Conservation (phyloP, 2,113 vertebrate genomes). For the Parotia lawesii region DNA sequence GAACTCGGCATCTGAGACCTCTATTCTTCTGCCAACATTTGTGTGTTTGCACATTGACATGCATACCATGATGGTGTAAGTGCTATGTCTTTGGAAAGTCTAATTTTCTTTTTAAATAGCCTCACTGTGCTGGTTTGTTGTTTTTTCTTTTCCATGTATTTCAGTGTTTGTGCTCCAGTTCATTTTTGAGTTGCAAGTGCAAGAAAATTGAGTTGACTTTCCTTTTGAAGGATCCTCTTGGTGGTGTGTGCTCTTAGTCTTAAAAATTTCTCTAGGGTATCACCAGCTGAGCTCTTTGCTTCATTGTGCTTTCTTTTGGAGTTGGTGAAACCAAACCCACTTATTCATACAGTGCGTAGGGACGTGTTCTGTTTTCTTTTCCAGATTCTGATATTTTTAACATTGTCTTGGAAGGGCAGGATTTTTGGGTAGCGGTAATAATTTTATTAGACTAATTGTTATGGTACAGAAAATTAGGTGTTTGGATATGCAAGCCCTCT, state of each 20-base stretch:
- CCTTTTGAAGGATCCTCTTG: background rate
- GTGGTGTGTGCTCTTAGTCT: background rate
- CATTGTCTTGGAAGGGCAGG: background rate
- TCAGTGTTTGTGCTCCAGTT: background rate
- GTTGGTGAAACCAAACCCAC: background rate
- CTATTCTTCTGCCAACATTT: background rate
- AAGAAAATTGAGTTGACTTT: constrained; percentile 16
- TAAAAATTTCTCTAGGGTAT: background rate
- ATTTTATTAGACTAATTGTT: background rate
- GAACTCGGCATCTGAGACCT: background rate
- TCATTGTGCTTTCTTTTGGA: background rate
- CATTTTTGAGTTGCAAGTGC: background rate
- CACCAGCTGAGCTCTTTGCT: background rate
- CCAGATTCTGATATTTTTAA: background rate
- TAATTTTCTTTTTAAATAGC: background rate
- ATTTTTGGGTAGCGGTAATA: background rate
- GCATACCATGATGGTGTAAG: background rate
- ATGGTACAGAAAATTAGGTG: background rate
- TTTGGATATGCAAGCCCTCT: background rate
- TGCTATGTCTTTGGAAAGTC: background rate
- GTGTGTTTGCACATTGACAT: background rate
- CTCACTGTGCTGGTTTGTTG: background rate
- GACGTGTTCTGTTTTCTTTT: background rate
- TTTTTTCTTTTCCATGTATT: background rate
- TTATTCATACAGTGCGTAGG: background rate